Conservation (phyloP, 2,113 vertebrate species). For the Oryzias curvinotus region DNA sequence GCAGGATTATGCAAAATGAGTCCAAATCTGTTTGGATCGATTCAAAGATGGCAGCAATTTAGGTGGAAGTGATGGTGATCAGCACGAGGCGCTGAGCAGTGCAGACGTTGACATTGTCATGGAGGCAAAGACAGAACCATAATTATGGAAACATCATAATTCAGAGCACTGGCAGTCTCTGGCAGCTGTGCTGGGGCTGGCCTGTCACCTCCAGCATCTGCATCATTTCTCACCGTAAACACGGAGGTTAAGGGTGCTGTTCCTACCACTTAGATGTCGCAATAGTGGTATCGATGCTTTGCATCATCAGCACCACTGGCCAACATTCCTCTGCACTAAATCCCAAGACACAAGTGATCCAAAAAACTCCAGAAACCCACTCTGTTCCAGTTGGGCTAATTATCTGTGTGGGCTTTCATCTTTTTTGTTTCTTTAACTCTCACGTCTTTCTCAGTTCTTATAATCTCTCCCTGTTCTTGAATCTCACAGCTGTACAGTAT, state of each 20-base stretch:
- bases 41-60: conserved; percentile 61
- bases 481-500: conserved; percentile 64
- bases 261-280: neutral
- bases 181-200: neutral
- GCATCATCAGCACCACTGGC: conserved; percentile 29
- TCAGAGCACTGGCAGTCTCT: conserved; percentile 27
- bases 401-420: conserved; percentile 70
- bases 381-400: conserved; percentile 60
- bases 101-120: conserved; percentile 1
- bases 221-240: too few relatives aligned
- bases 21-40: conserved; percentile 35
- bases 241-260: neutral
- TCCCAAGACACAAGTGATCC: conserved; percentile 37
- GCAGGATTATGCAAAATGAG: conserved; percentile 40
- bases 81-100: conserved; percentile 11
- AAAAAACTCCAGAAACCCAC: conserved; percentile 36
- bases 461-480: conserved; percentile 62
- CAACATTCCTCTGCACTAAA: conserved; percentile 8
- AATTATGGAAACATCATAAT: conserved; percentile 23
- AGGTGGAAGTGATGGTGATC: conserved; percentile 44
- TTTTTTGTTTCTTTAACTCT: conserved; percentile 59
- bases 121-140: conserved; percentile 18
- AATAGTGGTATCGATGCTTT: conserved; percentile 20
- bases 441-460: conserved; percentile 35
- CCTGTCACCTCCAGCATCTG: conserved; percentile 2